phyloP scores from a whole-genome alignment of 2,113 vertebrate genomes.

The Otocyon megalotis region DNA sequence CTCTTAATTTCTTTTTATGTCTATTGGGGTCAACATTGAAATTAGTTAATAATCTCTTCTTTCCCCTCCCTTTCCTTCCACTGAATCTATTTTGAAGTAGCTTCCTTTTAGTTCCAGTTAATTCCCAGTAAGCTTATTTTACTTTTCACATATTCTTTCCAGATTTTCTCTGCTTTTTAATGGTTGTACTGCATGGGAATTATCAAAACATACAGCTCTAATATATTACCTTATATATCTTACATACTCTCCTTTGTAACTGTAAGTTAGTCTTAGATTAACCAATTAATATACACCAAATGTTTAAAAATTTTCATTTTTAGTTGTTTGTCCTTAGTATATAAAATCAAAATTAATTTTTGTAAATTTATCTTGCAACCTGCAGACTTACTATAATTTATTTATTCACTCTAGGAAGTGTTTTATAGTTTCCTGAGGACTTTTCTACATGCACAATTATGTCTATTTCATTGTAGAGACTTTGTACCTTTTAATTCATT shows the following conservation, averaged over 20 bases:
- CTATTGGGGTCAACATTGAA: background rate
- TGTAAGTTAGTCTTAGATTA: slow-evolving; percentile 35
- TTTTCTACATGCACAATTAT: background rate
- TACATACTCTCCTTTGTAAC: background rate
- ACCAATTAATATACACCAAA: background rate
- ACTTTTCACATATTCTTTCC: slow-evolving; percentile 7
- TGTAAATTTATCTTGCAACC: background rate
- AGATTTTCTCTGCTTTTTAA: background rate
- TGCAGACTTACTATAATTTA: background rate
- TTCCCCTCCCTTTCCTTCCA: background rate
- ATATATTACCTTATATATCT: background rate
- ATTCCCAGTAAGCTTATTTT: background rate
- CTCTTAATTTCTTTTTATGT: background rate
- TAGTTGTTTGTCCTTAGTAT: background rate
- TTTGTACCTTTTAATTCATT: background rate
- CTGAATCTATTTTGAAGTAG: slow-evolving; percentile 52
- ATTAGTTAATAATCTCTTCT: background rate
- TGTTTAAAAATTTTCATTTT: background rate
- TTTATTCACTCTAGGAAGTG: background rate
- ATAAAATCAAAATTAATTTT: slow-evolving; percentile 2
- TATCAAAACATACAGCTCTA: background rate
- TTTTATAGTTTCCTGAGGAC: background rate
- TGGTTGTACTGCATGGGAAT: background rate
- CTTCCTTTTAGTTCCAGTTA: background rate
- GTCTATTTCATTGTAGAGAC: background rate